Conservation (phyloP, 2,888 invertebrate genomes). For the Cheilosia pagana region DNA sequence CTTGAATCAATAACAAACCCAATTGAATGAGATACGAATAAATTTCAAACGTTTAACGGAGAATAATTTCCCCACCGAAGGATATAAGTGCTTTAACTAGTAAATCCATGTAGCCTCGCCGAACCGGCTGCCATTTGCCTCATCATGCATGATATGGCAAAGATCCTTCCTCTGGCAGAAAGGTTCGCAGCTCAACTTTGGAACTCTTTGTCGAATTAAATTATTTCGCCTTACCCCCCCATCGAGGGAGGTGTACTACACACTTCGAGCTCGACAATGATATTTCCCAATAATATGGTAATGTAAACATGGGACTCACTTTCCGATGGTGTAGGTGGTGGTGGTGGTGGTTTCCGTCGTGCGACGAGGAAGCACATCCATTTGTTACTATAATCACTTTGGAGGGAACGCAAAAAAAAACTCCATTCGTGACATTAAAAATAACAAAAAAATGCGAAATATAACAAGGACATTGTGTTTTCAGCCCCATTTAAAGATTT, state of each 20-base stretch:
- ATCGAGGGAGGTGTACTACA: no score
- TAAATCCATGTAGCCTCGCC: constrained; percentile 53
- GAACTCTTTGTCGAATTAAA: constrained; percentile 41
- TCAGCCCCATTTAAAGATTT: constrained; percentile 73
- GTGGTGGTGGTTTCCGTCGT: constrained; percentile 51
- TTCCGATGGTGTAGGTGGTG: constrained; percentile 21
- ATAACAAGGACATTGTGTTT: constrained; percentile 68
- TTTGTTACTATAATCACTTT: constrained; percentile 74
- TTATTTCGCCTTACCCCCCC: constrained; percentile 60
- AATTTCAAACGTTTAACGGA: constrained; percentile 71
- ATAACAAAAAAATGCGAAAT: constrained; percentile 10
- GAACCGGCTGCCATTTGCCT: constrained; percentile 49
- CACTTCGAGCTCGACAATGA: constrained; percentile 49
- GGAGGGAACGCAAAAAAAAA: constrained; percentile 29
- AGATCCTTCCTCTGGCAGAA: constrained; percentile 21
- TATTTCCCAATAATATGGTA: constrained; percentile 70
- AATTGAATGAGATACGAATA: constrained; percentile 72
- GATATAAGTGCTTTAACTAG: constrained; percentile 59
- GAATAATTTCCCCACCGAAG: constrained; percentile 55
- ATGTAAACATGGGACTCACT: constrained; percentile 67
- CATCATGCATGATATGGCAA: constrained; percentile 68
- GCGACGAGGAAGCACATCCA: constrained; percentile 63
- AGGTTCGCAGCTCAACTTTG: constrained; percentile 1
- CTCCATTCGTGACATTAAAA: constrained; percentile 55
- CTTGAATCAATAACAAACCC: constrained; percentile 69